Base-by-base conservation (phyloP, 2,888 invertebrate species). In the Mactromeris polynyma region DNA sequence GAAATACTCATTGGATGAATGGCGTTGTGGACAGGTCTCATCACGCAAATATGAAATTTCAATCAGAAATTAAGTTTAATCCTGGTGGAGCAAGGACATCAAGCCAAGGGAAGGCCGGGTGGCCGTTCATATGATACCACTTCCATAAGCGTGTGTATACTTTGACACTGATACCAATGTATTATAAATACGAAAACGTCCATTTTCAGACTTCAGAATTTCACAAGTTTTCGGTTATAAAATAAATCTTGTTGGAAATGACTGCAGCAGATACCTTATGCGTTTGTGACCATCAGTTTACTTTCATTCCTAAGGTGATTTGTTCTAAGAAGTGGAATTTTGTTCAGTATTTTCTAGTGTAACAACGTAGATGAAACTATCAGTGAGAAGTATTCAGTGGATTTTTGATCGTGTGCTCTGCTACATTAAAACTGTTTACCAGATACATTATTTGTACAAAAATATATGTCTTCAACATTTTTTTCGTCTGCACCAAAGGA, bases 11-110 rank as follows among this genome's bases (percentile, higher is more conserved):
- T 42, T 94, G 94, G 94, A 94, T 94, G 94, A 94, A 92, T 78
- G 94, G 94, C 21, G 81, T 87, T 31, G 92, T 93, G 14, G 93
- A 92, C 38, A 80, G 93, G 26, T 94, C 94, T 3, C 94, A 94
- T 51, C 93, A 94, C 36, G 92, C 94, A 2, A 93, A 93, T 78
- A 92, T 94, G 0, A 94, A 94, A 73, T 93, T 93, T 54, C 90
- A 90, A 31, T 92, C 92, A 6, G 90, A 90, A 73, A 83, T 90
- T 9, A 83, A 90, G 51, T 90, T 90, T 58, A 86, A 88, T 42
- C 86, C 83, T 21, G 84, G 86, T 36, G 82, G 86, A 11, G 51
- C 77, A 77, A 77, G 78, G 58, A 51, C 82, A 38, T 78, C 82
- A 78, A 54, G 58, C 19, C 54, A 51, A 42, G 86, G 86, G 2